Evolutionary conservation across 2,888 invertebrate genomes (phyloP), one percentile per base, ranked within the genome.

Genomic region (Hipparchia sbordonii): DNA sequence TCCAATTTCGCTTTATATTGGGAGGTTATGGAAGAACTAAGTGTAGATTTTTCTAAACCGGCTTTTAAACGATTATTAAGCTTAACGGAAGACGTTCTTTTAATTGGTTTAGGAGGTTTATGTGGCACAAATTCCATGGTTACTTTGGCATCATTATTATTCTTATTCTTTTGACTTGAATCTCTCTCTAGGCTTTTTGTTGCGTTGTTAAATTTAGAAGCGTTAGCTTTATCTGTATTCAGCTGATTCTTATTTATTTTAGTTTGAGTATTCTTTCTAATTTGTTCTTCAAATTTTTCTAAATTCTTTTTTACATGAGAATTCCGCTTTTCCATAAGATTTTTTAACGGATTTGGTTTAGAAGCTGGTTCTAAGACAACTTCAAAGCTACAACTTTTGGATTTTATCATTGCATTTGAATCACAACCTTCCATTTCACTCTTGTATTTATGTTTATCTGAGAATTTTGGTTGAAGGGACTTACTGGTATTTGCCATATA

Each of bases 31-130:
- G 91, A 90, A 54, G 93, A 89, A 66, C 91, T 93, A 3, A 93
- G 79, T 0, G 87, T 83, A 6, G 88, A 82, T 78, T 94, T 94
- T 59, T 94, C 94, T 67, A 91, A 79, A 0, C 89, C 89, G 8
- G 91, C 89, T 85, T 94, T 93, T 0, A 92, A 80, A 81, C 95
- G 90, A 62, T 94, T 94, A 74, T 94, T 95, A 54, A 95, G 89
- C 79, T 95, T 94, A 63, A 95, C 94, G 33, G 96, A 96, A 4
- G 96, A 96, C 8, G 96, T 96, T 59, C 96, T 90, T 69, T 96
- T 95, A 0, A 95, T 94, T 0, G 96, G 96, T 84, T 96, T 96
- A 0, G 96, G 97, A 0, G 96, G 97, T 80, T 97, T 97, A 79
- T 97, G 96, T 0, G 95, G 95, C 0, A 96, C 95, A 81, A 94